phyloP scores from a whole-genome alignment of 2,888 invertebrate species.

The Drosophila koepferae region DNA sequence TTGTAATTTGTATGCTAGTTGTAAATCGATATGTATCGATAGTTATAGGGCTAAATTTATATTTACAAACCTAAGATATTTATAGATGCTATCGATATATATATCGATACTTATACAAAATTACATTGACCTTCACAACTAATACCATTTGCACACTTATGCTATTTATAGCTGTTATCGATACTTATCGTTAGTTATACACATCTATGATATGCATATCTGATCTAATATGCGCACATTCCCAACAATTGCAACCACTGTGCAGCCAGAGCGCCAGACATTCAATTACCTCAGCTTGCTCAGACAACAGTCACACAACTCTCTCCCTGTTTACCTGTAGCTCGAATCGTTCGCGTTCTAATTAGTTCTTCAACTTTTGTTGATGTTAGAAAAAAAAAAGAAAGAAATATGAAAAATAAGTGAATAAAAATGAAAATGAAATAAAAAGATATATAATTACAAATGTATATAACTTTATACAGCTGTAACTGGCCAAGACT shows the following conservation, averaged over 20 bases:
- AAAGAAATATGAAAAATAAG: neutral
- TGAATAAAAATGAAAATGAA: neutral
- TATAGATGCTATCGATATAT: no score
- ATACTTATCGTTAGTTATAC: neutral
- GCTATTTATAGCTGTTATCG: neutral
- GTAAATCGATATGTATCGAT: neutral
- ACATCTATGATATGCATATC: no score
- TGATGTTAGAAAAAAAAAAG: constrained; percentile 15
- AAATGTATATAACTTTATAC: constrained; percentile 1
- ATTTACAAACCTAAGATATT: no score
- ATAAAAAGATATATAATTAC: neutral
- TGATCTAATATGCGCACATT: neutral
- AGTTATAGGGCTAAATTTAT: no score
- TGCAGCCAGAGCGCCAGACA: constrained; percentile 1
- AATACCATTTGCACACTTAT: neutral
- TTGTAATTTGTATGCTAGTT: neutral
- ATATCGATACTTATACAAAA: no score
- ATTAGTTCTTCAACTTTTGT: constrained; percentile 70
- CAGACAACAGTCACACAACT: neutral
- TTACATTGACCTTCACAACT: no score
- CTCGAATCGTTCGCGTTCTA: constrained; percentile 59
- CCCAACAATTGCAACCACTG: neutral
- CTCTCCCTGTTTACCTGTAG: constrained; percentile 26
- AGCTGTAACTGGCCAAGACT: constrained; percentile 10
- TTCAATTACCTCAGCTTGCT: constrained; percentile 2